These are phyloP conservation scores for Harpalus rubripes DNA, from an alignment of 2,888 invertebrate species.

Conservation along the genomic window DNA sequence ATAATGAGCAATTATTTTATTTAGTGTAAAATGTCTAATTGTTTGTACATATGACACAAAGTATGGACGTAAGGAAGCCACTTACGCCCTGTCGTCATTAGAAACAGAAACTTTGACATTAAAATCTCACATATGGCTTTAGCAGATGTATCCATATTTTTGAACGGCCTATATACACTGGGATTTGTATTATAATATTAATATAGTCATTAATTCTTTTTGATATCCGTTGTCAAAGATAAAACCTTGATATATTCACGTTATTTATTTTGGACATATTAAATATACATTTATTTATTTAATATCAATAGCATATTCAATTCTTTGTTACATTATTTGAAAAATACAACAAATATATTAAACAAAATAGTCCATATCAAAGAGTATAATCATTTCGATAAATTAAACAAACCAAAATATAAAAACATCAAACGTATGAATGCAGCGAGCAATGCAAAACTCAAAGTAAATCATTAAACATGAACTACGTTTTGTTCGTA, in stretches of 20 bases:
- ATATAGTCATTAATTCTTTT: background rate
- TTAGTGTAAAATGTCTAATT: too few relatives aligned
- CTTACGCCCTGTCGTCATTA: too few relatives aligned
- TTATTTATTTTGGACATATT: background rate
- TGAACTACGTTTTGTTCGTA: background rate
- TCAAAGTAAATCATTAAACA: slow-evolving; percentile 1
- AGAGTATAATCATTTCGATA: slow-evolving; percentile 20
- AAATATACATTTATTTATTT: slow-evolving; percentile 20
- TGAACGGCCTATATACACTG: too few relatives aligned
- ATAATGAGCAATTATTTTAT: too few relatives aligned
- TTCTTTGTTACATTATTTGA: slow-evolving; percentile 18
- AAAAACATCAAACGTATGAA: slow-evolving; percentile 21
- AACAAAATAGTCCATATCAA: slow-evolving; percentile 35
- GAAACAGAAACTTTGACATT: too few relatives aligned
- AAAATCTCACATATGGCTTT: too few relatives aligned
- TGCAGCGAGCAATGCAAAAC: background rate
- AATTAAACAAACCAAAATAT: slow-evolving; percentile 14
- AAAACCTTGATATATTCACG: background rate
- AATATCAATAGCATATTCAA: background rate
- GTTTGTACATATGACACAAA: too few relatives aligned
- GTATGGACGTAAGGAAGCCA: too few relatives aligned
- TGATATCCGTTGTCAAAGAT: background rate
- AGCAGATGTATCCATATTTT: too few relatives aligned
- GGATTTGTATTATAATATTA: background rate
- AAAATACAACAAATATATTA: slow-evolving; percentile 34